Conservation (phyloP, 2,797 vertebrate species). For the Sorex maritimensis region DNA sequence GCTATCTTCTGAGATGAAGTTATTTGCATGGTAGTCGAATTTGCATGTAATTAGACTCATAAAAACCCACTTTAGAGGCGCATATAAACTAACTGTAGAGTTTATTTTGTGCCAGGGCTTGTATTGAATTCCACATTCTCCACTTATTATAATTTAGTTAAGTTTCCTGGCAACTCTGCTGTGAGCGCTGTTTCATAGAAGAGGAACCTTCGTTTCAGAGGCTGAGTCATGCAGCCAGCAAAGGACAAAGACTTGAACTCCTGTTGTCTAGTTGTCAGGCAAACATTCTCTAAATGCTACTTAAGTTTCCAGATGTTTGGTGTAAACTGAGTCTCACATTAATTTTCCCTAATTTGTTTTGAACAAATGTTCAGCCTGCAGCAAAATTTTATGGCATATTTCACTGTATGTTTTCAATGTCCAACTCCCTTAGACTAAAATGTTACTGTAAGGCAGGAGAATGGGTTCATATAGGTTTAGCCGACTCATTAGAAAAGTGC, state of each 20-base stretch:
- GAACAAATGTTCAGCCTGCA: conserved; percentile 15
- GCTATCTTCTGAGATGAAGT: conserved; percentile 32
- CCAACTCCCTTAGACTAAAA: not conserved
- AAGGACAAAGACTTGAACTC: not conserved
- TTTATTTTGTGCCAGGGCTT: not conserved
- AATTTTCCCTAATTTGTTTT: conserved; percentile 44
- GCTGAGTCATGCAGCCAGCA: not conserved
- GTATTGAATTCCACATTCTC: not conserved
- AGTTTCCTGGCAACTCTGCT: conserved; percentile 17
- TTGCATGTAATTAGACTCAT: not conserved
- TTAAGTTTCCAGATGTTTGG: conserved; percentile 12
- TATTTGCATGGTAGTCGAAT: not conserved
- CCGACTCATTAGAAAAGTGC: not conserved
- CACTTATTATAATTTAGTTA: conserved; percentile 25
- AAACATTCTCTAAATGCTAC: not conserved
- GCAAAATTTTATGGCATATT: conserved; percentile 35
- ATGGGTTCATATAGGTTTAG: not conserved
- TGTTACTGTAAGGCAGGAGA: not conserved
- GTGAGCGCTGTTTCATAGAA: conserved; percentile 11
- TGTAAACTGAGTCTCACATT: not conserved
- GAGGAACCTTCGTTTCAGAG: not conserved
- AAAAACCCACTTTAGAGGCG: conserved; percentile 45
- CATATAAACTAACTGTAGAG: conserved; percentile 16
- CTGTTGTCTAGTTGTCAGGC: not conserved
- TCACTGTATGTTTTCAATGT: conserved; percentile 21